Base-by-base conservation (phyloP, 2,797 vertebrate species). In the Phaenicophaeus curvirostris region DNA sequence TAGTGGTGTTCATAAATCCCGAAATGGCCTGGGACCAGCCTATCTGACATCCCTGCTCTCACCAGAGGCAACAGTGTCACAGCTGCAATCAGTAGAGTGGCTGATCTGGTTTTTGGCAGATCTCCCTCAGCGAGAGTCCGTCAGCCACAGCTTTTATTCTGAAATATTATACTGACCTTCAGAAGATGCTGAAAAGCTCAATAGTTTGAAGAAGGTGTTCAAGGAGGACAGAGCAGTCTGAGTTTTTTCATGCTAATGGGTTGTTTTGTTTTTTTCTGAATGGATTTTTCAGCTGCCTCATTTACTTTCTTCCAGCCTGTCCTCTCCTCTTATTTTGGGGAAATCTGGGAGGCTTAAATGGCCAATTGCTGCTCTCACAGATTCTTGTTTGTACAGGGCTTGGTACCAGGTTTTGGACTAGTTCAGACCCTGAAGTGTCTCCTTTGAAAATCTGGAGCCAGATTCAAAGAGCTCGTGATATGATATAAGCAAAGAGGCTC, bases 1-100 rank as follows among this genome's bases (percentile, higher is more conserved):
- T 75, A 87, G 55, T 93, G 95, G 91, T 21, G 5, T 78, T 83
- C 95, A 95, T 96, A 96, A 96, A 96, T 94, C 91, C 91, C 21
- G 0, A 84, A 93, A 76, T 83, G 93, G 93, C 89, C 91, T 92
- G 78, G 74, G 87, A 91, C 83, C 89, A 92, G 89, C 69, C 93
- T 95, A 53, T 80, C 87, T 95, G 91, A 96, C 90, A 95, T 54
- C 57, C 85, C 39, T 41, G 67, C 80, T 93, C 87, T 80, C 81
- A 95, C 87, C 88, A 95, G 89, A 90, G 87, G 93, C 91, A 94
- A 82, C 30, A 41, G 79, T 93, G 95, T 93, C 95, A 90, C 93
- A 90, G 89, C 78, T 94, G 80, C 95, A 95, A 95, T 95, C 93
- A 96, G 90, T 3, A 78, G 87, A 97, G 78, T 89, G 85, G 80